Percentiles rank a stretch among this genome's conserved stretches.
These are phyloP conservation scores for Vulpes ferrilata DNA, from an alignment of 2,113 vertebrate genomes.

Conservation along the genomic window DNA sequence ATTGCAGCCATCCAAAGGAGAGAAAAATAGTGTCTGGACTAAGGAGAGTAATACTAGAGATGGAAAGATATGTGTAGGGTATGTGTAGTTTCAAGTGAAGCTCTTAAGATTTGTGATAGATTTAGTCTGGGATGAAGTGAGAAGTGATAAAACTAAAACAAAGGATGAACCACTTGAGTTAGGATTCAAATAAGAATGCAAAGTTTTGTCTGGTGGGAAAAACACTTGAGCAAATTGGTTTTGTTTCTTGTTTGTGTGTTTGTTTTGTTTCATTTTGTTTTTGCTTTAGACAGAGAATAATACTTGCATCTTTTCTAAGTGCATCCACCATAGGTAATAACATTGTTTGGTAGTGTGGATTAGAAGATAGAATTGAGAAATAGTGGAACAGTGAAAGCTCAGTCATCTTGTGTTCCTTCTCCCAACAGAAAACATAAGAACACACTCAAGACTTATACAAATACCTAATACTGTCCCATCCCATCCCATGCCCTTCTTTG, in stretches of 20 bases:
- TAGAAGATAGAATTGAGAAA: neutral
- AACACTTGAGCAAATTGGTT: neutral
- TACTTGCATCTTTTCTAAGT: neutral
- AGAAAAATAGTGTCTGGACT: neutral
- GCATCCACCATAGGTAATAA: neutral
- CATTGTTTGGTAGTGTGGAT: neutral
- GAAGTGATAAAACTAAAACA: neutral
- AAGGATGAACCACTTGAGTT: neutral
- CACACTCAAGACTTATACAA: neutral
- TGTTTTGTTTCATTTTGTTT: neutral
- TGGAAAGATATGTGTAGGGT: neutral
- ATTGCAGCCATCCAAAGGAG: neutral
- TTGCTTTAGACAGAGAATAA: neutral
- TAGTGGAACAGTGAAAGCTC: neutral
- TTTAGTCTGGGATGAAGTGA: neutral
- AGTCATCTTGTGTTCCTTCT: fast-evolving
- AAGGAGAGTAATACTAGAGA: neutral
- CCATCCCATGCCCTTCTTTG: neutral
- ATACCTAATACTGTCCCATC: neutral
- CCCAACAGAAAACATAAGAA: neutral
- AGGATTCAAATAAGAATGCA: neutral
- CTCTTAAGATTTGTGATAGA: neutral
- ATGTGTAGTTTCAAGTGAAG: neutral
- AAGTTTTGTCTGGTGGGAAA: neutral
- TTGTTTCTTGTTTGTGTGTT: neutral